Evolutionary conservation across 2,888 invertebrate genomes (phyloP), one percentile per base, ranked within the genome.

Genomic region (Sphaerolaimus hirsutus): DNA sequence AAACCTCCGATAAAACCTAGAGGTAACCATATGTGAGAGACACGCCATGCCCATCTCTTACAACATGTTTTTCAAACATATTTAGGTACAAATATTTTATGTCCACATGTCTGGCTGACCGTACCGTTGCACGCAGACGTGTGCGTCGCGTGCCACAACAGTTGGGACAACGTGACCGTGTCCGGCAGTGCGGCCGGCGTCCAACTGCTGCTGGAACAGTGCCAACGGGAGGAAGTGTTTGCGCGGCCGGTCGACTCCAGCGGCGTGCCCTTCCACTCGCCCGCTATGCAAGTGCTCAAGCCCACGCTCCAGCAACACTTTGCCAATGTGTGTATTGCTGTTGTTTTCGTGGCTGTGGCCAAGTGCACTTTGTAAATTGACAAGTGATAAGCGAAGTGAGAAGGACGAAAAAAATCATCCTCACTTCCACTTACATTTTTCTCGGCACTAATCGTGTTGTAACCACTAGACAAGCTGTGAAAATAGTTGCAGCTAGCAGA

Each of bases 101-200:
- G n/a, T n/a, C n/a, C n/a, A n/a, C n/a, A n/a, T n/a, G n/a, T n/a
- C n/a, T 7, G 10, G 72, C 72, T 57, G 68, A 68, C 54, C 73
- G 76, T 46, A 77, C 81, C 57, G n/a, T n/a, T n/a, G n/a, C 84
- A 87, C 22, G 64, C 75, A 27, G 81, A 76, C 57, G 72, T 89
- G 19, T 74, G 73, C 57, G 78, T 83, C 14, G 87, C 89, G 43
- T 97, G 93, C 65, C 87, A 93, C 70, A 97, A 97, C 68, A 77
- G 87, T 49, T 73, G 70, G 51, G 89, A 93, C 65, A 86, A 81
- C 56, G 87, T 91, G 10, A 87, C 91, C 17, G 71, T 93, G 51
- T 91, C 91, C 3, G 93, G 91, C 0, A 81, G 84, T 1, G 73
- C 74, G 38, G 73, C 68, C 1, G 71, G 75, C 1, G 71, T 40